Evolutionary conservation across 2,113 vertebrate species (phyloP), one percentile per base, ranked within the genome.

Genomic region (Sorex fumeus): DNA sequence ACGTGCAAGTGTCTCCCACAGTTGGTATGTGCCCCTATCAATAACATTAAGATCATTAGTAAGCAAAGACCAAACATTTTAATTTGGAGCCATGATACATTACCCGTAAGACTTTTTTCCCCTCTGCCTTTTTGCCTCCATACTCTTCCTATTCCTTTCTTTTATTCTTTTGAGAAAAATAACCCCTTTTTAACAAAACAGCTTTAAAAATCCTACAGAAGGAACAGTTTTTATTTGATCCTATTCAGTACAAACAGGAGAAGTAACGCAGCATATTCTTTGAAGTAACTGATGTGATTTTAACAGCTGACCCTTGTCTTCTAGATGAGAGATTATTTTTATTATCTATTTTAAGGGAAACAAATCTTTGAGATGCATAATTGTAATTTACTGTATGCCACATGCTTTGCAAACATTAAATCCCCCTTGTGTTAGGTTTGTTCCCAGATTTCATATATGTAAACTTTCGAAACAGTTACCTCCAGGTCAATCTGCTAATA

Each of bases 221-320:
- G 34, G 53, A 57, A 47, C 67, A 77, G 81, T 43, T 12, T 30
- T 91, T 70, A 47, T 77, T 40, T 60, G 43, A 67, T 82, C 89
- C 36, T 85, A 10, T 76, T n/a, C 4, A 18, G 25, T 25, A 45
- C 4, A 69, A 60, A 34, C 21, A 3, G 8, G 11, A 85, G 70
- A 88, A 72, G n/a, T n/a, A 45, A 50, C 30, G 32, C 36, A 53
- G 34, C 43, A 79, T 70, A 77, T 76, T 91, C 69, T 84, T 79
- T 70, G 66, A 53, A 34, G 32, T 23, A 57, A 15, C 15, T 83
- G 25, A 57, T 12, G 18, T 34, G 18, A 72, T 27, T 72, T 67
- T 53, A 80, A 32, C 27, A 36, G n/a, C 47, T 57, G 40, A 76
- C 12, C 23, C 79, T 89, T 64, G 4, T 19, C 34, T 70, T 36